Evolutionary conservation across 2,113 vertebrate species (phyloP).

Genomic region (Colistium nudipinnis): DNA sequence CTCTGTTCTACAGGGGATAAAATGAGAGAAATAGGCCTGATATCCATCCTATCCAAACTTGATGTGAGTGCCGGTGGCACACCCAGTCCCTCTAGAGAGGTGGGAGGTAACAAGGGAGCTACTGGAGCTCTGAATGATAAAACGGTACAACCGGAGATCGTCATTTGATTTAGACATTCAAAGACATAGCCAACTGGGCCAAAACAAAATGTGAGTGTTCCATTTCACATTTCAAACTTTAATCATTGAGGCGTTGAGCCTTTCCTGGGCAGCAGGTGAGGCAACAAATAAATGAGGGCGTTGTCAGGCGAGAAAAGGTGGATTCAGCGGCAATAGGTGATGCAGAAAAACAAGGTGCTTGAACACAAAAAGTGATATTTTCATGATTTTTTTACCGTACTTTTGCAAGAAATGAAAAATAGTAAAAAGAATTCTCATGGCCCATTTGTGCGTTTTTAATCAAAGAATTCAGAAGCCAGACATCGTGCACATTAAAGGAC

Average conservation of each 20-base stretch:
- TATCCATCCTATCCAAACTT: conserved; percentile 4
- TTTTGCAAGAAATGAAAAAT: too few species aligned
- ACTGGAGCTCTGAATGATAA: neutral
- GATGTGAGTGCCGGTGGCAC: conserved; percentile 19
- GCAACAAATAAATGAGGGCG: too few species aligned
- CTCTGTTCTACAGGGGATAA: conserved; percentile 25
- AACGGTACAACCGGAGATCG: neutral
- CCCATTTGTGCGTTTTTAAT: too few species aligned
- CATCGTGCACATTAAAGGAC: too few species aligned
- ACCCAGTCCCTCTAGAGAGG: conserved; percentile 20
- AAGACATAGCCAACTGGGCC: conserved; percentile 9
- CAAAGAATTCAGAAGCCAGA: too few species aligned
- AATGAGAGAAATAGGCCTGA: conserved; percentile 31
- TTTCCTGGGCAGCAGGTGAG: neutral
- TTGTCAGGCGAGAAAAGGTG: too few species aligned
- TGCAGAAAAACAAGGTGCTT: too few species aligned
- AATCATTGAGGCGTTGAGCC: neutral
- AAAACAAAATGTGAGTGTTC: neutral
- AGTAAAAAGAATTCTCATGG: too few species aligned
- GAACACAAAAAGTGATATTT: too few species aligned
- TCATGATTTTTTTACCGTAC: too few species aligned
- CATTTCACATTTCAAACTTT: neutral
- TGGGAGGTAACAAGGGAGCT: neutral
- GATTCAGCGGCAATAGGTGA: too few species aligned
- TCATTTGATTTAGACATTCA: neutral